Evolutionary conservation across 2,888 invertebrate species (phyloP).

Genomic region (Slavum lentiscoides): DNA sequence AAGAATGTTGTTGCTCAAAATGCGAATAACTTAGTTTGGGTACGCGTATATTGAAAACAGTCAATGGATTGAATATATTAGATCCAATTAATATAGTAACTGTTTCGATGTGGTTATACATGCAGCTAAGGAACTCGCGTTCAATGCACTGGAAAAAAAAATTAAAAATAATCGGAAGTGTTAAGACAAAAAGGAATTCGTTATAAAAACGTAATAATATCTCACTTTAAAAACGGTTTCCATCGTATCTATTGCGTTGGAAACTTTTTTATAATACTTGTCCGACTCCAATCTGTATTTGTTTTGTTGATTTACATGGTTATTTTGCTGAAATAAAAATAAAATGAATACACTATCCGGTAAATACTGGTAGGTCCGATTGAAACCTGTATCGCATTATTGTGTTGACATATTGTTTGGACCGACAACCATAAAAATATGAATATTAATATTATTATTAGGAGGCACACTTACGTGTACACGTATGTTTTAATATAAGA

Average conservation of each 20-base stretch:
- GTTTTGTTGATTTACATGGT: background rate
- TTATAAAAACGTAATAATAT: slow-evolving; percentile 34
- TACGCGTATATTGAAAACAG: slow-evolving; percentile 56
- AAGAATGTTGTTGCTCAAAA: slow-evolving; percentile 59
- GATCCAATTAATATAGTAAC: slow-evolving; percentile 60
- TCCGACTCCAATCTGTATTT: slow-evolving; percentile 52
- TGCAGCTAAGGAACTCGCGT: slow-evolving; percentile 25
- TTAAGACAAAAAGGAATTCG: background rate
- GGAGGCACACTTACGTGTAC: too few relatives aligned
- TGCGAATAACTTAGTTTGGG: slow-evolving; percentile 57
- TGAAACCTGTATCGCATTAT: too few relatives aligned
- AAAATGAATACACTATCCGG: too few relatives aligned
- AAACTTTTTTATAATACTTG: slow-evolving; percentile 55
- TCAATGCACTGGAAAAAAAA: slow-evolving; percentile 40
- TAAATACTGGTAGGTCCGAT: too few relatives aligned
- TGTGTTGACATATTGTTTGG: too few relatives aligned
- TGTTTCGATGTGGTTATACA: slow-evolving; percentile 58
- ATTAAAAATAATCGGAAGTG: background rate
- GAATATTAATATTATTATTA: too few relatives aligned
- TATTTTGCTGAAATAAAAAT: slow-evolving; percentile 5
- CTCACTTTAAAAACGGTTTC: slow-evolving; percentile 54
- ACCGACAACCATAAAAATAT: too few relatives aligned
- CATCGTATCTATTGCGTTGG: slow-evolving; percentile 54
- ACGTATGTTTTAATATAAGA: too few relatives aligned
- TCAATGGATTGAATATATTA: slow-evolving; percentile 60